Base-by-base conservation (phyloP, 2,888 invertebrate genomes). In the Sarcophaga carnaria region DNA sequence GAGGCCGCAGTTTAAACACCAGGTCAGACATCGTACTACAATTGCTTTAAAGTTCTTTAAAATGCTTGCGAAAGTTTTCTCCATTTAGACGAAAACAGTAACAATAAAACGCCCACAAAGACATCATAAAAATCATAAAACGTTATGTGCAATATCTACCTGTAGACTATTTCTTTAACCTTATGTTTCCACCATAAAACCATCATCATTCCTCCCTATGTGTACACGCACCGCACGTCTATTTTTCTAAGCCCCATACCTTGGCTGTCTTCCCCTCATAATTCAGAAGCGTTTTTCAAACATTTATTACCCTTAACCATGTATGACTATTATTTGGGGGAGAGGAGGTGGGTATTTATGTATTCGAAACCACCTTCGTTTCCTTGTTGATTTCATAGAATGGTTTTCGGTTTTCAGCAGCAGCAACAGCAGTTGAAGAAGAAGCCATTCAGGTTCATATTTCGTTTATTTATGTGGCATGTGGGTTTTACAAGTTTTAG, bases 391-490 rank as follows among this genome's bases (percentile, higher is more conserved):
- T 54, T 4, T 54, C 5, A 54, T 54, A 14, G 12, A 54, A 17
- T 14, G 4, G 54, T 1, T 14, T 12, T 54, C 54, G 54, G 14
- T 14, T 49, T 49, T 11, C 14, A 14, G 49, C 14, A 2, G 2
- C 12, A 17, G 54, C 17, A 20, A 60, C 49, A 25, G 47, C 74
- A 37, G 17, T 17, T 4, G 45, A 0, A 45, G 20, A 3, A 59
- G 75, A 75, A 80, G 69, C 47, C 64, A 45, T 20, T 59, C 63
- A 82, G 84, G 87, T 87, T 84, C 87, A 87, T 82, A 84, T 87
- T 87, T 87, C 84, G 81, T 82, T 84, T 87, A 87, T 87, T 87
- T 87, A 87, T 87, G 84, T 87, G 87, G 84, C 87, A 82, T 84
- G 81, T 87, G 84, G 87, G 81, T 84, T 87, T 84, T 82, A 84